phyloP scores from a whole-genome alignment of 2,113 vertebrate species.

The Colius striatus region DNA sequence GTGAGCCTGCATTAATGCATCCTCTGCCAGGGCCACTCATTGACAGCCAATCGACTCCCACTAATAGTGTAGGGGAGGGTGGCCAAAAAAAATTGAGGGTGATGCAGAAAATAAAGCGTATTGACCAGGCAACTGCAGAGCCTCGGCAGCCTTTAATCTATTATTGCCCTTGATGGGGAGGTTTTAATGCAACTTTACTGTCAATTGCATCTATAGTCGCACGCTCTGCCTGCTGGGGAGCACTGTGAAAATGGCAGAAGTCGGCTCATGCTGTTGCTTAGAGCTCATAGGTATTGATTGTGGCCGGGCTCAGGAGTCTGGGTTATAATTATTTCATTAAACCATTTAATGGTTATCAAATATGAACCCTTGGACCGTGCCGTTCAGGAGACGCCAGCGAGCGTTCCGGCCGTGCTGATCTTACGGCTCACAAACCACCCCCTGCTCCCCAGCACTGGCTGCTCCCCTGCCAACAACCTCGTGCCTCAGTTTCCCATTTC shows the following conservation, averaged over 20 bases:
- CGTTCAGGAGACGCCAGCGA: background rate
- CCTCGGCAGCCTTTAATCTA: constrained; percentile 91
- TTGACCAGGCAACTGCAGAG: constrained; percentile 87
- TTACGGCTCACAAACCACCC: background rate
- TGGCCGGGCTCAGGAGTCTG: constrained; percentile 61
- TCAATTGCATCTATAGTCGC: constrained; percentile 75
- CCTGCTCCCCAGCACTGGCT: background rate
- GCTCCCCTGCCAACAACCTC: background rate
- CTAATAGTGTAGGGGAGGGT: constrained; percentile 79
- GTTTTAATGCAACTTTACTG: constrained; percentile 88
- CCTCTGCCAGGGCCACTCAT: constrained; percentile 81
- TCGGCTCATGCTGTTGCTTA: constrained; percentile 37
- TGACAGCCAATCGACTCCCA: constrained; percentile 88
- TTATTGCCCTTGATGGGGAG: constrained; percentile 84
- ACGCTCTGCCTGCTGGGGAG: constrained; percentile 67
- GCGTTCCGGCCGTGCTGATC: background rate
- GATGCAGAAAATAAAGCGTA: constrained; percentile 86
- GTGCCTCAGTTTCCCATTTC: background rate
- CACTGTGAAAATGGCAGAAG: constrained; percentile 64
- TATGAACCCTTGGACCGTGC: constrained; percentile 69
- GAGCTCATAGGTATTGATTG: constrained; percentile 75
- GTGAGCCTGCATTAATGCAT: constrained; percentile 94
- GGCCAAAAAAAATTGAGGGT: constrained; percentile 70
- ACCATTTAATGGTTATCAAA: constrained; percentile 80
- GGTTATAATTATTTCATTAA: constrained; percentile 85